Conservation (phyloP, 2,113 vertebrate genomes). For the Erinaceus europaeus region DNA sequence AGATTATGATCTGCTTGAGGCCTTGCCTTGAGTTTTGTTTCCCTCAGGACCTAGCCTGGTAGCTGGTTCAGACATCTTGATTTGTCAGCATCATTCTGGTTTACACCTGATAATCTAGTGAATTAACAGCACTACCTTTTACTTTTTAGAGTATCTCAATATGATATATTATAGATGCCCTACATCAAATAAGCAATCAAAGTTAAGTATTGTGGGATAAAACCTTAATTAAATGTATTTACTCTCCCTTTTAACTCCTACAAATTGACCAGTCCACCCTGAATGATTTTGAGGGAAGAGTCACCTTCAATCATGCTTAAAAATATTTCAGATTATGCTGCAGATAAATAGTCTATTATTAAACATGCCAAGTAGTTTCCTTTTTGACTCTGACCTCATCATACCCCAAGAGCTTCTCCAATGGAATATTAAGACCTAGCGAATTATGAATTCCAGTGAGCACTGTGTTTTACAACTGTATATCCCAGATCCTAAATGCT, state of each 20-base stretch:
- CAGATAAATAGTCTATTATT: conserved; percentile 39
- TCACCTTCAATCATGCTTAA: conserved; percentile 37
- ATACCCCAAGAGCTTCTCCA: conserved; percentile 28
- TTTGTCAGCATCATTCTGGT: background rate
- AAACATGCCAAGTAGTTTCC: conserved; percentile 20
- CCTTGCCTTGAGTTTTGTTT: background rate
- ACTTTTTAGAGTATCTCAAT: background rate
- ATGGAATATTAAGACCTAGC: conserved; percentile 32
- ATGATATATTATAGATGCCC: background rate
- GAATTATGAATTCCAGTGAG: conserved; percentile 50
- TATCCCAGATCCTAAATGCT: conserved; percentile 21
- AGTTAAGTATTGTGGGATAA: conserved; percentile 18
- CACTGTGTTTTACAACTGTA: conserved; percentile 21
- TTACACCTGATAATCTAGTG: background rate
- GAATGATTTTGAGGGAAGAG: background rate
- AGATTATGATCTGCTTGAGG: background rate
- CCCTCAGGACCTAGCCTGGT: background rate
- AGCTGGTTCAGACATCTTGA: background rate
- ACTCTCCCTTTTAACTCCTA: background rate
- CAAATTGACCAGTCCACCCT: background rate
- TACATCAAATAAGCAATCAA: background rate
- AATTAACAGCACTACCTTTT: background rate
- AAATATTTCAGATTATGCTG: conserved; percentile 42
- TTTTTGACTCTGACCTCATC: conserved; percentile 37
- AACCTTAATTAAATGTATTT: conserved; percentile 16